phyloP scores from a whole-genome alignment of 2,888 invertebrate species.

The Drosophila bunnanda region DNA sequence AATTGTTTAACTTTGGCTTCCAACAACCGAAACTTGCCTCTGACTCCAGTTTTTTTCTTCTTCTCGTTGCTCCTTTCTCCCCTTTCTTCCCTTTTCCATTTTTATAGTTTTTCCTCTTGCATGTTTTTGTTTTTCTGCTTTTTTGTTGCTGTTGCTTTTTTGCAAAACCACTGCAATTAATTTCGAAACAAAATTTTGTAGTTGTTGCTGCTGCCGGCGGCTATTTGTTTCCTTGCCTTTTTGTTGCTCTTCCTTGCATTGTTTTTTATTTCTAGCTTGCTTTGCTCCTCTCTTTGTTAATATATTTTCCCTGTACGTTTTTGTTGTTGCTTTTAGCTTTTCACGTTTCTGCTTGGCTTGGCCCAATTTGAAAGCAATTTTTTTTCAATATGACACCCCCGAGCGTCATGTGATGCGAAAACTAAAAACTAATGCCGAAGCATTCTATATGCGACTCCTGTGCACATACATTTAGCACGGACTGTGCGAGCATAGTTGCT shows the following conservation, averaged over 20 bases:
- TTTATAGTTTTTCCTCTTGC: conserved; percentile 7
- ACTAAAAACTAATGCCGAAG: conserved; percentile 70
- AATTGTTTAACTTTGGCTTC: conserved; percentile 54
- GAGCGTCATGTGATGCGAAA: conserved; percentile 72
- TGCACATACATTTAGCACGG: conserved; percentile 52
- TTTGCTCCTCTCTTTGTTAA: conserved; percentile 10
- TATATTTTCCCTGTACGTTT: conserved; percentile 13
- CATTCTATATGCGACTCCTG: conserved; percentile 36
- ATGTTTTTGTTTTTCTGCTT: conserved; percentile 2
- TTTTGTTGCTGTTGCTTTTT: conserved; percentile 11
- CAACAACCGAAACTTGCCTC: conserved; percentile 41
- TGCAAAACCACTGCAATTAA: conserved; percentile 70
- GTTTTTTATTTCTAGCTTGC: conserved; percentile 16
- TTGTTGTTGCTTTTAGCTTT: conserved; percentile 12
- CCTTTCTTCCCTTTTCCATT: not conserved
- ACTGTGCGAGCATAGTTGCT: conserved; percentile 38
- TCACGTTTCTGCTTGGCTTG: conserved; percentile 52
- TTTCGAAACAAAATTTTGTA: conserved; percentile 64
- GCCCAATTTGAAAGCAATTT: conserved; percentile 75
- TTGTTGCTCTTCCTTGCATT: conserved; percentile 44
- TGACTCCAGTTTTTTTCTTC: conserved; percentile 5
- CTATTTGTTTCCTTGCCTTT: conserved; percentile 60
- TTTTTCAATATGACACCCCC: conserved; percentile 76
- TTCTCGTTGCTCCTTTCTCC: not conserved
- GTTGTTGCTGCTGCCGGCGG: conserved; percentile 57